phyloP scores from a whole-genome alignment of 2,888 invertebrate genomes.

The Pherbina coryleti region DNA sequence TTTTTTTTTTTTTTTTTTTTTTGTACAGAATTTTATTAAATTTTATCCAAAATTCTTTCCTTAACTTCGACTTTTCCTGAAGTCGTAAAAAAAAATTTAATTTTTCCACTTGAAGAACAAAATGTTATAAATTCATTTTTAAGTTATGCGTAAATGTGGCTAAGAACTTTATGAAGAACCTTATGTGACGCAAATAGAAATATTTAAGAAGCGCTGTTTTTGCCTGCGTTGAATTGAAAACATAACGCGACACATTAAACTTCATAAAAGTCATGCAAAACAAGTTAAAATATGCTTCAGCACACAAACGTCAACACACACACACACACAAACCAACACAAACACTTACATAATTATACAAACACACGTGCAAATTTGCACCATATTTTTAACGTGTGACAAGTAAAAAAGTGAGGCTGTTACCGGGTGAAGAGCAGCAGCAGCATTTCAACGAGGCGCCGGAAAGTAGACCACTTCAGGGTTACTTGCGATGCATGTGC shows the following conservation, averaged over 20 bases:
- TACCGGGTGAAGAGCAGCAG: background rate
- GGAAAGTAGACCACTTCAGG: conserved; percentile 29
- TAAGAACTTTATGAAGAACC: too few species aligned
- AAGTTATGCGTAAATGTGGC: too few species aligned
- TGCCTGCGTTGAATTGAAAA: background rate
- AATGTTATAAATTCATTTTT: too few species aligned
- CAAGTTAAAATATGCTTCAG: background rate
- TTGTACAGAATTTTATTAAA: too few species aligned
- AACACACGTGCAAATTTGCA: background rate
- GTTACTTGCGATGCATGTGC: conserved; percentile 3
- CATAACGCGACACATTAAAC: background rate
- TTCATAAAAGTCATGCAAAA: conserved; percentile 22
- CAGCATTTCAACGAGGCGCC: background rate
- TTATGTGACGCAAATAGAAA: background rate
- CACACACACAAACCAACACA: background rate
- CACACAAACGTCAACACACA: background rate
- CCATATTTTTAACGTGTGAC: background rate
- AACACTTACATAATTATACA: background rate
- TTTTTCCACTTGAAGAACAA: too few species aligned
- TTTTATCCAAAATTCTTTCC: too few species aligned
- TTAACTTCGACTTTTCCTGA: too few species aligned
- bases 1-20: too few species aligned
- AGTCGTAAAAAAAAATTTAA: too few species aligned
- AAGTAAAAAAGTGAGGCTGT: background rate
- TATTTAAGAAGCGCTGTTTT: background rate